phyloP scores from a whole-genome alignment of 2,888 invertebrate genomes.

The Drosophila siamana region DNA sequence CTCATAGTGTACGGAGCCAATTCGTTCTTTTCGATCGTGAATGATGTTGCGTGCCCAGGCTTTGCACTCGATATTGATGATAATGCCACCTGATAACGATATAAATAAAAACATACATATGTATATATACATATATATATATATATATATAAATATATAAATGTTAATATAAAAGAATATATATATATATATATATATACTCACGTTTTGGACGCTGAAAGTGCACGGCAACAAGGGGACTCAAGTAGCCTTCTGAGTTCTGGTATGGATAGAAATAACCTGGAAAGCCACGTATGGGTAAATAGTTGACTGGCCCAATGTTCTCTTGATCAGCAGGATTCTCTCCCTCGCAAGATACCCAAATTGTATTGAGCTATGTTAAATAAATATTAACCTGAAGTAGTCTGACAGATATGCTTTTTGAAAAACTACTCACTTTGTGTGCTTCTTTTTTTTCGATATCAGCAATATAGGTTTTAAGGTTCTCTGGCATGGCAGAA shows the following conservation, averaged over 20 bases:
- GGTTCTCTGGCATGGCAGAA: constrained; percentile 89
- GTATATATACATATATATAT: neutral
- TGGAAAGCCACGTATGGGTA: constrained; percentile 93
- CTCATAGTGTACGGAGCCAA: constrained; percentile 91
- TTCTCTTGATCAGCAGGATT: constrained; percentile 96
- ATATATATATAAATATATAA: too few relatives aligned
- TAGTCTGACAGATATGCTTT: neutral
- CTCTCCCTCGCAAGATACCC: constrained; percentile 97
- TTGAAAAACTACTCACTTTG: constrained; percentile 65
- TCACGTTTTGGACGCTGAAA: constrained; percentile 93
- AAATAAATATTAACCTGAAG: neutral
- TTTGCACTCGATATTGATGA: constrained; percentile 89
- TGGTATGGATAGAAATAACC: constrained; percentile 96
- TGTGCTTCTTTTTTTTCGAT: constrained; percentile 85
- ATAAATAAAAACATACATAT: too few relatives aligned
- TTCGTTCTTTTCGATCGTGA: constrained; percentile 89
- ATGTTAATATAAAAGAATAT: neutral
- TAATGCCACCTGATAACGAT: constrained; percentile 86
- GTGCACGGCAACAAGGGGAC: constrained; percentile 94
- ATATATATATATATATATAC: constrained; percentile 80
- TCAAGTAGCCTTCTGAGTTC: constrained; percentile 94
- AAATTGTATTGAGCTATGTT: constrained; percentile 91
- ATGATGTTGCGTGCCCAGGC: constrained; percentile 90
- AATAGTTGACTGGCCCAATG: constrained; percentile 93
- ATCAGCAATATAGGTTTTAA: constrained; percentile 89